Evolutionary conservation across 2,113 vertebrate species (phyloP).

Genomic region (Paracanthobrama guichenoti): DNA sequence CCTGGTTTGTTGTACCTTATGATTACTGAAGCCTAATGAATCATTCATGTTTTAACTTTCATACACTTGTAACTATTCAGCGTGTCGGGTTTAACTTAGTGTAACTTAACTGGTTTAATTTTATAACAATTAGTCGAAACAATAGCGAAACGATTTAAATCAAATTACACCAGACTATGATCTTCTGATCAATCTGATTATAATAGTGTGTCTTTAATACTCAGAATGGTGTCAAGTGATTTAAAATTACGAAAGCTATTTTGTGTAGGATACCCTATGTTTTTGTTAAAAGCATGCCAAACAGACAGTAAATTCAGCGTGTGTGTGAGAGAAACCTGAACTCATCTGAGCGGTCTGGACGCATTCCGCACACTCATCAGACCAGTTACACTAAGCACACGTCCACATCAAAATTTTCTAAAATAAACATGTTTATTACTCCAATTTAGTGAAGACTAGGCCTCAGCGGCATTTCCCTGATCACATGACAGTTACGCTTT

Average conservation of each 20-base stretch:
- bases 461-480: not conserved
- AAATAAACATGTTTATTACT: not conserved
- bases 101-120: not conserved
- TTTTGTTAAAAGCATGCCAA: not conserved
- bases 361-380: conserved; percentile 38
- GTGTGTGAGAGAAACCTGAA: not conserved
- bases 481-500: not conserved
- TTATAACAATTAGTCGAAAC: not conserved
- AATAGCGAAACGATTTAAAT: not conserved
- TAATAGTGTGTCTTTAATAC: not conserved
- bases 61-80: not conserved
- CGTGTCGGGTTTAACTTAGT: not conserved
- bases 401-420: not conserved
- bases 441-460: not conserved
- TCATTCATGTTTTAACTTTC: not conserved
- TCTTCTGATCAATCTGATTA: not conserved
- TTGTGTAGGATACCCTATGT: not conserved
- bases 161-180: not conserved
- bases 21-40: not conserved
- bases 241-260: not conserved
- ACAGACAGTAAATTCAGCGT: not conserved
- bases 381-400: not conserved
- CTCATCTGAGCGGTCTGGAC: conserved; percentile 40
- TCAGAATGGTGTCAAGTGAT: not conserved
- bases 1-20: not conserved